phyloP scores from a whole-genome alignment of 2,113 vertebrate species.

The Romanogobio albipinnatus region DNA sequence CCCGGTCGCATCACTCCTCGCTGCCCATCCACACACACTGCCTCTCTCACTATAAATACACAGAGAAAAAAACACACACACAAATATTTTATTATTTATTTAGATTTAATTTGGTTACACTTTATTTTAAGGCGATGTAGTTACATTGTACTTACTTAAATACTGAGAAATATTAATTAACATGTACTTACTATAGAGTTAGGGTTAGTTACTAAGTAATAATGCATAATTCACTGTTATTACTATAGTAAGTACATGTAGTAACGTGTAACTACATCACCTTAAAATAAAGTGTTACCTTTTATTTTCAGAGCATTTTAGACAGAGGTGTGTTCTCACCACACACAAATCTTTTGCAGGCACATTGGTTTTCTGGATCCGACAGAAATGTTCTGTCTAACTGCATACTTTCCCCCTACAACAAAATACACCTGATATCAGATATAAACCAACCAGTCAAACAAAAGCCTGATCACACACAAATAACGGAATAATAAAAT shows the following conservation, averaged over 20 bases:
- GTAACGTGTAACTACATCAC: too few species aligned
- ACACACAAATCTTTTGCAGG: conserved; percentile 88
- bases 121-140: too few species aligned
- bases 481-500: conserved; percentile 3
- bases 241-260: too few species aligned
- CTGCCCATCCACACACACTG: conserved; percentile 87
- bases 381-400: conserved; percentile 82
- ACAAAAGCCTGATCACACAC: conserved; percentile 11
- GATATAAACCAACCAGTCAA: neutral
- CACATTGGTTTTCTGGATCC: conserved; percentile 84
- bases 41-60: conserved; percentile 81
- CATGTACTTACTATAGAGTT: too few species aligned
- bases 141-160: too few species aligned
- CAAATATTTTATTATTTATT: neutral
- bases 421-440: conserved; percentile 46
- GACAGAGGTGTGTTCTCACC: conserved; percentile 75
- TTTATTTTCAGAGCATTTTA: conserved; percentile 10
- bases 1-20: conserved; percentile 87
- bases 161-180: too few species aligned
- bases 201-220: too few species aligned
- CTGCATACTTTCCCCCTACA: conserved; percentile 87
- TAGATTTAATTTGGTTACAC: too few species aligned
- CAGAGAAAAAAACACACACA: neutral
- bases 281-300: too few species aligned
- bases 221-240: too few species aligned